Evolutionary conservation across 2,888 invertebrate species (phyloP), one percentile per base, ranked within the genome.

Genomic region (Orchesella flavescens): DNA sequence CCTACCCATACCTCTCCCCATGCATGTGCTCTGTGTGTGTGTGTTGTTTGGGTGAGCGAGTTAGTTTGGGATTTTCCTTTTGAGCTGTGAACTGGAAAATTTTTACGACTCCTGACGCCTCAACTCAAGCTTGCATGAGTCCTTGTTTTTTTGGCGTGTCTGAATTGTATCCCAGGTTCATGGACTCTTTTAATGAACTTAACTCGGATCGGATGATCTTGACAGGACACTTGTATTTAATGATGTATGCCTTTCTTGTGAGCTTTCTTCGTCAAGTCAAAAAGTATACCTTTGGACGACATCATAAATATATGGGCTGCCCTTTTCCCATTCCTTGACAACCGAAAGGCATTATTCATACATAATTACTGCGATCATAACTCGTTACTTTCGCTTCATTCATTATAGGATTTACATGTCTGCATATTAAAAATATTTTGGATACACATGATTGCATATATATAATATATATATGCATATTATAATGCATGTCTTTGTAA

Each of bases 11-110:
- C n/a, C n/a, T n/a, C n/a, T n/a, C n/a, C n/a, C n/a, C n/a, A n/a
- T 69, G 65, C 19, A 34, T 17, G 34, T 43, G 4, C 9, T 24
- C 43, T 69, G 69, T 23, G 49, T 69, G 69, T 69, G 49, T 5
- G 59, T 23, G 53, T 66, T 24, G 34, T 66, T 19, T 7, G 15
- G 10, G 19, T 65, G 44, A 44, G 73, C 49, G 65, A 66, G 23
- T 65, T 21, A 44, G 9, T 78, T 72, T 78, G 78, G 78, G 78
- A 78, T 81, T 81, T 81, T 81, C 81, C 81, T 81, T 81, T 23
- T 61, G 81, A 81, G 81, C 81, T 81, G 81, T 81, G 81, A 81
- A 81, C 81, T 81, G 81, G 81, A 81, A 81, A 81, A 81, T 74
- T 81, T 81, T 81, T 72, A 73, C 72, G 81, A 81, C 81, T 73